phyloP scores from a whole-genome alignment of 1,140 invertebrate genomes.

The Brachionus rotundiformis region DNA sequence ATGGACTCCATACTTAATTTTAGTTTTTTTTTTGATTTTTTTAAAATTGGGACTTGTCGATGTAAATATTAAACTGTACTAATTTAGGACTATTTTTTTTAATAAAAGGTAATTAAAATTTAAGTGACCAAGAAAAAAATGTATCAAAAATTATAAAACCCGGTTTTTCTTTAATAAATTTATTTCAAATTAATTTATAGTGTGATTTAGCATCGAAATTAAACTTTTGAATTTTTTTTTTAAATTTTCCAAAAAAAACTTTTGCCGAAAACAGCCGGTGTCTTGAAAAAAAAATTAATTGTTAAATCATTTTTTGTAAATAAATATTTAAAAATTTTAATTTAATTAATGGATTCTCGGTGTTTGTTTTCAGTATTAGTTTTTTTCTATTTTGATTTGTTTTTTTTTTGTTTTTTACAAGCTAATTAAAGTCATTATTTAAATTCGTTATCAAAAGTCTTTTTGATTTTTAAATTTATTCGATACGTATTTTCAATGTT shows the following conservation, averaged over 20 bases:
- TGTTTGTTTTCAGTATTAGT: not conserved
- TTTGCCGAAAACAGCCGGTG: not conserved
- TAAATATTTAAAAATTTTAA: not conserved
- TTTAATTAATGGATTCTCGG: not conserved
- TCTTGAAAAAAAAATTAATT: not conserved
- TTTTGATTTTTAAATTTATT: not conserved
- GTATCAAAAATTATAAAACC: not conserved
- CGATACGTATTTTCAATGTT: not conserved
- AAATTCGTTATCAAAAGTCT: not conserved
- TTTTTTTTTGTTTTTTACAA: no score
- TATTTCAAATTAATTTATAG: not conserved
- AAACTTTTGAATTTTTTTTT: not conserved
- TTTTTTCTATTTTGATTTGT: not conserved
- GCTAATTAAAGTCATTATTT: not conserved
- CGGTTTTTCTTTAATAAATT: not conserved
- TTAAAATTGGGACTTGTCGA: not conserved
- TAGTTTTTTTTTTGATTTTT: not conserved
- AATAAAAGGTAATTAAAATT: not conserved
- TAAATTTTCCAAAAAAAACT: not conserved
- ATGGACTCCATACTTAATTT: not conserved
- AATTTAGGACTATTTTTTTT: not conserved
- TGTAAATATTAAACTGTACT: constrained; percentile 9
- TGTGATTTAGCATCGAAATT: not conserved
- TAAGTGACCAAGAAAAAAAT: not conserved
- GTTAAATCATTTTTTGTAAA: not conserved